Evolutionary conservation across 2,888 invertebrate species (phyloP), one percentile per base, ranked within the genome.

Genomic region (Heliconius ismenius): DNA sequence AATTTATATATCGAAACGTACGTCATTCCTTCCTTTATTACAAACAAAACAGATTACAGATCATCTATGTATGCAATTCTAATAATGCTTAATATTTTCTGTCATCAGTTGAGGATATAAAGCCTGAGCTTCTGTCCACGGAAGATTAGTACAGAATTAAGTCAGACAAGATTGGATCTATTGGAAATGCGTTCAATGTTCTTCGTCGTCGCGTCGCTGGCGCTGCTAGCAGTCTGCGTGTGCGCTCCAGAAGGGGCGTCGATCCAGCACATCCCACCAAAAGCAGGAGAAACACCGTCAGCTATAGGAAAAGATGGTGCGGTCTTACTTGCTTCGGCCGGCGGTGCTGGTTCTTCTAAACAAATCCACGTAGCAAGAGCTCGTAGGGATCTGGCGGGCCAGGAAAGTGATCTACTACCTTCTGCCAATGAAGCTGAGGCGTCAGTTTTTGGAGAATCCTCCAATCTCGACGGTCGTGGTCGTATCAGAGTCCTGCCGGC

Each of bases 241-340:
- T 89, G 91, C 92, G 90, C 90, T 62, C 92, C 93, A 78, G 83
- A 79, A 77, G 86, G 86, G 84, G 91, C 91, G 80, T 91, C 90
- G 88, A 92, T 93, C 86, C 89, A 93, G 85, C 90, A 89, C 86
- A 92, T 93, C 81, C 92, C 91, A 49, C 85, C 83, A 91, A 93
- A 90, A 84, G 86, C 80, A 82, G 91, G 86, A 82, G 87, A 82
- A 92, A 94, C 87, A 93, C 94, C 88, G 85, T 93, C 89, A 92
- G 91, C 83, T 93, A 93, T 86, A 87, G 91, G 85, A 89, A 89
- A 84, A 88, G 88, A 86, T 86, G 90, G 78, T 91, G 89, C 83
- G 90, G 89, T 49, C 64, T 93, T 90, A 92, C 92, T 91, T 92
- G 93, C 87, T 93, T 90, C 82, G 93, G 93, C 0, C 87, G 87